Conservation (phyloP, 2,888 invertebrate genomes). For the Eupsilia transversa region DNA sequence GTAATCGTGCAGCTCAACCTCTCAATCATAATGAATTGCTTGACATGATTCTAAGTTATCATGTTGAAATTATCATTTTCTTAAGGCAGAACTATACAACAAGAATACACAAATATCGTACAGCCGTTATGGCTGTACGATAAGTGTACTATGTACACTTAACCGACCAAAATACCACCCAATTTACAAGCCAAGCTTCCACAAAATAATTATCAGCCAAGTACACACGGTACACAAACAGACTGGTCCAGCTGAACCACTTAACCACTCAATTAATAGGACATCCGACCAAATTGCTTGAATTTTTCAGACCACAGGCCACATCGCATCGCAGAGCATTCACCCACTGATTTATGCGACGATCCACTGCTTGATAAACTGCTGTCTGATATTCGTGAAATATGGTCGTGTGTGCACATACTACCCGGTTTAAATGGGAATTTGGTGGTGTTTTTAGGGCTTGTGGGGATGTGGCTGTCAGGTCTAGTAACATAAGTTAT, state of each 20-base stretch:
- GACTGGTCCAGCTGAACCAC: conserved; percentile 49
- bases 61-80: not conserved
- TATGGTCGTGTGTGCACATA: conserved; percentile 56
- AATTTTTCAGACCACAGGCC: conserved; percentile 61
- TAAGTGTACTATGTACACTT: too few relatives aligned
- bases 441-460: conserved; percentile 63
- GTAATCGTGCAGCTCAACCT: too few relatives aligned
- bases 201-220: conserved; percentile 43
- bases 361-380: conserved; percentile 68
- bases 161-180: not conserved
- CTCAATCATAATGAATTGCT: not conserved
- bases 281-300: conserved; percentile 46
- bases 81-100: not conserved
- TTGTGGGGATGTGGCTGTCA: conserved; percentile 52
- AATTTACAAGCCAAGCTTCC: conserved; percentile 13
- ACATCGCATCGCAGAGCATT: conserved; percentile 40
- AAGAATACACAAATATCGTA: not conserved
- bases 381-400: conserved; percentile 66
- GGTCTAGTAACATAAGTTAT: conserved; percentile 43
- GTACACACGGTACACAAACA: conserved; percentile 32
- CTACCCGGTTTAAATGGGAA: conserved; percentile 24
- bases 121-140: too few relatives aligned
- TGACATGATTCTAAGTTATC: not conserved
- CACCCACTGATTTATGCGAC: conserved; percentile 67
- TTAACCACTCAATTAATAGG: conserved; percentile 59